Evolutionary conservation across 2,797 vertebrate genomes (phyloP), one percentile per base, ranked within the genome.

Genomic region (Spinus pinus): DNA sequence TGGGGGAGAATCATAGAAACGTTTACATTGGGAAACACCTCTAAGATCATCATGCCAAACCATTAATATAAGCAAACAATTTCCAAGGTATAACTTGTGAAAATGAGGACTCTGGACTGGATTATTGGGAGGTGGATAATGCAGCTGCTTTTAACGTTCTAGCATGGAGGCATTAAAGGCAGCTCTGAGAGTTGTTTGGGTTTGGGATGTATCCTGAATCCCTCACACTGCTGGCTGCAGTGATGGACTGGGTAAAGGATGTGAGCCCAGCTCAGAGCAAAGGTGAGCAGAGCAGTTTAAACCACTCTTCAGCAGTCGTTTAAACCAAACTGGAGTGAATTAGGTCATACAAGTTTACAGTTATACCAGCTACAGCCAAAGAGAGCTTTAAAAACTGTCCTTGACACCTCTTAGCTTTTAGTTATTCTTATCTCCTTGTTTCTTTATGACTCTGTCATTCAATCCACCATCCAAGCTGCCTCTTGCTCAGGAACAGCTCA

Each of bases 381-480:
- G 42, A 84, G 56, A 81, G 65, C 82, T 90, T 88, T 83, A 83
- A 77, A 95, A 89, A 83, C 6, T 78, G 53, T 83, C 87, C 87
- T 85, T 94, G 87, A 94, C 72, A 71, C 75, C 80, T 90, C 87
- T 90, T 65, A 78, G 50, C 35, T 88, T 94, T 90, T 54, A 85
- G 66, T 78, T 78, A 57, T 78, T 80, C 73, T 81, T 84, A 84
- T 75, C 73, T 88, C 39, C 41, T 75, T 61, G 42, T 69, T 95
- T 94, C 79, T 88, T 88, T 93, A 86, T 81, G 75, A 39, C 49
- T 91, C 67, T 88, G 86, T 78, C 85, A 86, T 81, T 94, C 82
- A 91, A 33, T 44, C 53, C 41, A 61, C 61, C 4, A 4, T 42
- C 46, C n/a, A 54, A 78, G 25, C 57, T 61, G 31, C 46, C 33